Evolutionary conservation across 1,140 invertebrate species (phyloP).

Genomic region (Papilio polytes): DNA sequence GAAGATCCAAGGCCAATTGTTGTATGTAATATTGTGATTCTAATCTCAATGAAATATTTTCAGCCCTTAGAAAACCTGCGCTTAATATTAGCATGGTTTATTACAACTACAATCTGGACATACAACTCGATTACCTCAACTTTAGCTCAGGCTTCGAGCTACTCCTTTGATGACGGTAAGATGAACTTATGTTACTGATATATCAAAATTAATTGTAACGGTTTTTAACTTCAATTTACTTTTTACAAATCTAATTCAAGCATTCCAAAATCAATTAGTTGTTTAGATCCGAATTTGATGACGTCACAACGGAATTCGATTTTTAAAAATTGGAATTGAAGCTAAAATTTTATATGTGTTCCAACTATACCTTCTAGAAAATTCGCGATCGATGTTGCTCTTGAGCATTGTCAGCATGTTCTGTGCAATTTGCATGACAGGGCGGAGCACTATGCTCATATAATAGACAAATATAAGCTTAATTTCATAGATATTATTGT

Average conservation of each 20-base stretch:
- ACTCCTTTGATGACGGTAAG: constrained; percentile 76
- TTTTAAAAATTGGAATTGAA: neutral
- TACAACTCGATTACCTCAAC: constrained; percentile 68
- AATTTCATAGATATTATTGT: constrained; percentile 6
- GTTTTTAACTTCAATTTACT: neutral
- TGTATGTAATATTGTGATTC: no score
- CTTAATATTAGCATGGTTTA: constrained; percentile 66
- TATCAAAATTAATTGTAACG: neutral
- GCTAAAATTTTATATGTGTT: neutral
- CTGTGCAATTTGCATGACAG: constrained; percentile 74
- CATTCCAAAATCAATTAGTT: neutral
- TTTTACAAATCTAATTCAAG: neutral
- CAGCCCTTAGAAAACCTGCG: constrained; percentile 76
- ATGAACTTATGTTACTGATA: constrained; percentile 1
- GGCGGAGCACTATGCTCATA: constrained; percentile 52
- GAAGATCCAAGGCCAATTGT: no score
- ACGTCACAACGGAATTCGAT: neutral
- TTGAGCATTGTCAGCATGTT: constrained; percentile 73
- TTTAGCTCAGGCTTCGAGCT: constrained; percentile 71
- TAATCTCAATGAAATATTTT: constrained; percentile 43
- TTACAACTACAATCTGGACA: constrained; percentile 71
- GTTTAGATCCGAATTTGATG: neutral
- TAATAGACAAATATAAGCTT: constrained; percentile 17
- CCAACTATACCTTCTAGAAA: constrained; percentile 6
- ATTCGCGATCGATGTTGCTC: constrained; percentile 60